Evolutionary conservation across 2,113 vertebrate species (phyloP).

Genomic region (Cromileptes altivelis): DNA sequence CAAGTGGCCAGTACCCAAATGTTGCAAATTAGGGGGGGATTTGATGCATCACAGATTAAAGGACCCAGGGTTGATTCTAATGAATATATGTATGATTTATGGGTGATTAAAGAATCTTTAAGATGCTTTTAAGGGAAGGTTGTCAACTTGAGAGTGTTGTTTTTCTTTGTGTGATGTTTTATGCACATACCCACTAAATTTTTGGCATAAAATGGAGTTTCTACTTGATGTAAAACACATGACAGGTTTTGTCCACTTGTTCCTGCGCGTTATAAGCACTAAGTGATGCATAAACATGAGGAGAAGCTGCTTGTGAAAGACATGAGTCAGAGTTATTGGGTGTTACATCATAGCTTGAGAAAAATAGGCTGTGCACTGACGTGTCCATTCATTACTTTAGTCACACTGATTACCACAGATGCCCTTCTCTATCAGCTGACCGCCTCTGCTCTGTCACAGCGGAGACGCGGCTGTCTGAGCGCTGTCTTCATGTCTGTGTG

Average conservation of each 20-base stretch:
- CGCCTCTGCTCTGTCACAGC: constrained; percentile 22
- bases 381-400: constrained; percentile 47
- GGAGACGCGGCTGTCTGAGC: constrained; percentile 28
- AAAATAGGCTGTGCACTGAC: constrained; percentile 13
- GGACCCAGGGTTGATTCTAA: neutral
- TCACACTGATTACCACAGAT: constrained; percentile 33
- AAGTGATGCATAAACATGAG: neutral
- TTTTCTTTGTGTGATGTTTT: neutral
- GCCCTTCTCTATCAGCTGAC: constrained; percentile 56
- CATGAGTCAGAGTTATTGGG: neutral
- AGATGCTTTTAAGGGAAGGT: neutral
- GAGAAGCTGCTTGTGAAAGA: neutral
- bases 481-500: constrained; percentile 1
- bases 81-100: neutral
- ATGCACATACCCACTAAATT: neutral
- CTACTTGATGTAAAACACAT: neutral
- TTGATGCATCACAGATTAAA: too few relatives aligned
- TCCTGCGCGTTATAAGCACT: neutral
- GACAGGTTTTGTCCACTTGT: neutral
- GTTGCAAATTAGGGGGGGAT: too few relatives aligned
- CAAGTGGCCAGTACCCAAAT: too few relatives aligned
- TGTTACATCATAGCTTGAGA: constrained; percentile 14
- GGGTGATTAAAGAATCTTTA: neutral
- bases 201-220: neutral
- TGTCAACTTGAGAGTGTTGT: neutral